Evolutionary conservation across 2,797 vertebrate genomes (phyloP), one percentile per base, ranked within the genome.

Genomic region (Pseudochromis fuscus): DNA sequence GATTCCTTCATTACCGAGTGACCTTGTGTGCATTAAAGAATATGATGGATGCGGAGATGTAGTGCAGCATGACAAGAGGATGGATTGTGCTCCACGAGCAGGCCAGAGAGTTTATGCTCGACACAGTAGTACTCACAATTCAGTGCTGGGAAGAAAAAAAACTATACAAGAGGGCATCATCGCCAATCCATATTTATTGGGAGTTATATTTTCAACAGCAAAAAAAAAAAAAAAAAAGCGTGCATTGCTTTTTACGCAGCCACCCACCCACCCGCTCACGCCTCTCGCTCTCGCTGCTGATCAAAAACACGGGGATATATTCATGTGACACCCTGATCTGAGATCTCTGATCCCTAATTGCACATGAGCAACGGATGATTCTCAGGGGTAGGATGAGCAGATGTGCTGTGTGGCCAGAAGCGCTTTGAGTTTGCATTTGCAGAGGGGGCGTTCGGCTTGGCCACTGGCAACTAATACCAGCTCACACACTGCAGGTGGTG

Each of bases 321-420:
- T 57, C 46, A 55, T 84, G 79, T 66, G 79, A 69, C 72, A 64
- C 58, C 65, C 73, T 67, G 73, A 86, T 83, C 76, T 75, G 74
- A 82, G 45, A 79, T 73, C 83, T 86, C 75, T 89, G 87, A 88
- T 88, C 75, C 53, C 80, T 91, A 90, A 91, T 90, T 91, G 86
- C 85, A 77, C 72, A 78, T 25, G 77, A 87, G 82, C 81, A 85
- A 75, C 59, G 35, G 74, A 21, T 52, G 82, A 77, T 70, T 83
- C 80, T 88, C 73, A 31, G 58, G 77, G 85, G 83, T 50, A 55
- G 75, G 45, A 49, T 27, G 79, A 88, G 79, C 90, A 92, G 90
- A 92, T 92, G 89, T 77, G 89, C 69, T 45, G 42, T 28, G 76
- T 75, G 80, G 69, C 89, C 80, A 61, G 65, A 51, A 81, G 92